A percentile compares a stretch with the other conserved stretches of the same genome.
Evolutionary conservation across 2,113 vertebrate genomes (phyloP).

Genomic region (Chaetodon trifascialis): DNA sequence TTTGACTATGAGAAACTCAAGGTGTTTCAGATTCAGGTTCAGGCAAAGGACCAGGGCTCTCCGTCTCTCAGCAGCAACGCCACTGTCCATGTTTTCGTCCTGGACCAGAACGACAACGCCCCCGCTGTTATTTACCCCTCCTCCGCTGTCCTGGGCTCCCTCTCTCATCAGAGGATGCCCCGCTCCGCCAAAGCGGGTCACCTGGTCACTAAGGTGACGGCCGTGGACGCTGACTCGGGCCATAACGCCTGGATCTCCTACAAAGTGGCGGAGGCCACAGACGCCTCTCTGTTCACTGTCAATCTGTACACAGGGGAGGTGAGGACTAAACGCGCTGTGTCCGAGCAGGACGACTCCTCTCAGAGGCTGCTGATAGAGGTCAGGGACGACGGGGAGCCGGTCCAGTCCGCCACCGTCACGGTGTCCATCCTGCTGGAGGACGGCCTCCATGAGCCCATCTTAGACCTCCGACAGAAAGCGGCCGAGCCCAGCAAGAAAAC

Average conservation of each 20-base stretch:
- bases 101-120: slow-evolving; percentile 87
- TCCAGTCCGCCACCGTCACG: slow-evolving; percentile 81
- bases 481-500: slow-evolving; percentile 58
- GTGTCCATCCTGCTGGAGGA: slow-evolving; percentile 81
- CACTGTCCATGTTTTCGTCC: slow-evolving; percentile 83
- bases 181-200: slow-evolving; percentile 83
- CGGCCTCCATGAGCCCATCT: slow-evolving; percentile 67
- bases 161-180: slow-evolving; percentile 82
- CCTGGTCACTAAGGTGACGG: slow-evolving; percentile 86
- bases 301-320: slow-evolving; percentile 85
- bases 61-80: slow-evolving; percentile 81
- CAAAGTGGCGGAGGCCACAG: slow-evolving; percentile 80
- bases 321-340: slow-evolving; percentile 80
- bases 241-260: slow-evolving; percentile 88
- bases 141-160: slow-evolving; percentile 70
- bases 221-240: slow-evolving; percentile 86
- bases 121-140: slow-evolving; percentile 81
- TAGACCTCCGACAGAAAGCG: slow-evolving; percentile 60
- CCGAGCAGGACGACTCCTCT: slow-evolving; percentile 81
- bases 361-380: slow-evolving; percentile 85
- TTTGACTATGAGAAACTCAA: slow-evolving; percentile 89
- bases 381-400: slow-evolving; percentile 83
- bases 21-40: slow-evolving; percentile 85
- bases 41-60: slow-evolving; percentile 87
- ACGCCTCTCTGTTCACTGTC: slow-evolving; percentile 82